A percentile compares a stretch with the other conserved stretches of the same genome.
phyloP scores from a whole-genome alignment of 2,113 vertebrate species.

The Catharus minimus region DNA sequence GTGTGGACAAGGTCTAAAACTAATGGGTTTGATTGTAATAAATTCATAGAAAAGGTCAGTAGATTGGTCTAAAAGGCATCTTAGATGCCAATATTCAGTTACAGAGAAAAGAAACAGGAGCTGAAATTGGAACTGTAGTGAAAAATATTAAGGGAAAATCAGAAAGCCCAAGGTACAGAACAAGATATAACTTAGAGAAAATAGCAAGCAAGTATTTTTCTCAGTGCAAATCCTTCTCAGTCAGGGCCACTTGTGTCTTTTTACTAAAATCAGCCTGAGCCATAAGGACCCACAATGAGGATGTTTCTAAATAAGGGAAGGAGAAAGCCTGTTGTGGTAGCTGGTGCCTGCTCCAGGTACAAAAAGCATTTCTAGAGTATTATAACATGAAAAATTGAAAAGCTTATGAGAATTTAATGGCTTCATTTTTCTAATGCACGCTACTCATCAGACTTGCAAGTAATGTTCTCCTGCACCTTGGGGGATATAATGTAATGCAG shows the following conservation, averaged over 20 bases:
- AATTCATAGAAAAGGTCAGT: background rate
- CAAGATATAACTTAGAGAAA: background rate
- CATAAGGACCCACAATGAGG: background rate
- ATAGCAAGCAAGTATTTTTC: background rate
- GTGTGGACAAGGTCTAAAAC: background rate
- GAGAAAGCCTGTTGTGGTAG: background rate
- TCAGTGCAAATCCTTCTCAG: background rate
- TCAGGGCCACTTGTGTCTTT: background rate
- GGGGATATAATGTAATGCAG: constrained; percentile 31
- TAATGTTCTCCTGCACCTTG: background rate
- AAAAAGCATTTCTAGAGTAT: constrained; percentile 15
- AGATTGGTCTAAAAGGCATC: background rate
- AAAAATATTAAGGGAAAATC: background rate
- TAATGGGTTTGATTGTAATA: background rate
- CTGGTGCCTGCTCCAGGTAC: background rate
- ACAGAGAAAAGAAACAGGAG: background rate
- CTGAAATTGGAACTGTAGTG: background rate
- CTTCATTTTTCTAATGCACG: background rate
- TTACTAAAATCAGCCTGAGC: background rate
- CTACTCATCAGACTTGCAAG: constrained; percentile 22
- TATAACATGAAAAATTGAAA: constrained; percentile 33
- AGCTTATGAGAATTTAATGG: constrained; percentile 48
- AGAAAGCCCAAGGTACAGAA: background rate
- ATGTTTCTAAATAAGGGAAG: background rate
- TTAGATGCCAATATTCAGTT: background rate